phyloP scores from a whole-genome alignment of 2,888 invertebrate genomes.

The Norana najaformis region DNA sequence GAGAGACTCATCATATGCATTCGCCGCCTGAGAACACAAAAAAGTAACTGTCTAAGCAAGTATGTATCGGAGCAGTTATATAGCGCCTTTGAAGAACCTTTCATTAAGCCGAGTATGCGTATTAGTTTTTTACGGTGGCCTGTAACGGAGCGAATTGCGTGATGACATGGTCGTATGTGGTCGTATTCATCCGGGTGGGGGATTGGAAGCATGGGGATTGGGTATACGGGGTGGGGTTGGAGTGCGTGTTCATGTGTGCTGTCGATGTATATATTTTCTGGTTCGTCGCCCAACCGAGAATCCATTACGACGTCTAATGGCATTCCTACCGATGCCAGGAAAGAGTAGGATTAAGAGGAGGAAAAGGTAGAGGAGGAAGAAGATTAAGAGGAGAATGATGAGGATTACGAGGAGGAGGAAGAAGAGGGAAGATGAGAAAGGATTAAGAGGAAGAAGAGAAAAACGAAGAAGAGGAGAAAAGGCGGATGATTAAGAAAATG shows the following conservation, averaged over 20 bases:
- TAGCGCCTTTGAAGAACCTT: too few species aligned
- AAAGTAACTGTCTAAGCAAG: too few species aligned
- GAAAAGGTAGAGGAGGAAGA: background rate
- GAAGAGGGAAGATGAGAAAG: background rate
- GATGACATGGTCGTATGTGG: background rate
- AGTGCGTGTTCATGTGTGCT: background rate
- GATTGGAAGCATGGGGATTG: too few species aligned
- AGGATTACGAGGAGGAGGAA: too few species aligned
- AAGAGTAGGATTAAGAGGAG: background rate
- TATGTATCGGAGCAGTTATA: too few species aligned
- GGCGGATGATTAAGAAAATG: background rate
- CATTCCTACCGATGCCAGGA: background rate
- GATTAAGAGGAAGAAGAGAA: background rate
- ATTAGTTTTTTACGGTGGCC: background rate
- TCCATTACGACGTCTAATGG: background rate
- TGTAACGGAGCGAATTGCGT: background rate
- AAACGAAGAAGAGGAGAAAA: background rate
- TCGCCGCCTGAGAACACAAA: too few species aligned
- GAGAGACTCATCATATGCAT: too few species aligned
- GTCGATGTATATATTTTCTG: conserved; percentile 13
- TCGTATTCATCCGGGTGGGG: background rate
- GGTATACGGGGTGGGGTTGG: background rate
- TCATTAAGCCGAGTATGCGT: too few species aligned
- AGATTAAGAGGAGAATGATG: background rate
- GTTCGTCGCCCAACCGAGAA: background rate